Conservation (phyloP, 2,888 invertebrate species). For the Synergus umbraculus region DNA sequence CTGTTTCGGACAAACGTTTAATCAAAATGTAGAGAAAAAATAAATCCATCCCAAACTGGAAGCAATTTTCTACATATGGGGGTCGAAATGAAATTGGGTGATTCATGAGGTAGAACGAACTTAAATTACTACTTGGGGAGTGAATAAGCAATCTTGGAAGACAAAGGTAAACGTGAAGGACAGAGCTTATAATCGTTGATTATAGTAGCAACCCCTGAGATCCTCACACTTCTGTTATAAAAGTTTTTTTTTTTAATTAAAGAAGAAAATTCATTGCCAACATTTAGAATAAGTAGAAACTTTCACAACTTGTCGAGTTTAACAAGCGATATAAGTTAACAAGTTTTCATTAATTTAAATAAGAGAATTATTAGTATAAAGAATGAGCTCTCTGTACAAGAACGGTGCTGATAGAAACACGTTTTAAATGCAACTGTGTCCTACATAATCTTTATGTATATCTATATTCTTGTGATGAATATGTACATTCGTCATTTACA, state of each 20-base stretch:
- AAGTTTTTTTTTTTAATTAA: not conserved
- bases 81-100: conserved; percentile 17
- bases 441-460: not conserved
- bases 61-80: conserved; percentile 17
- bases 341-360: not conserved
- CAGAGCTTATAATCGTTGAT: not conserved
- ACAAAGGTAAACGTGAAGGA: conserved; percentile 18
- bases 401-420: not conserved
- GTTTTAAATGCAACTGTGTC: not conserved
- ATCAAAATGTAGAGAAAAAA: not conserved
- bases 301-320: not conserved
- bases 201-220: not conserved
- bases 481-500: not conserved
- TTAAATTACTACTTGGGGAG: conserved; percentile 18
- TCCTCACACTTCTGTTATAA: not conserved
- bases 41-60: not conserved
- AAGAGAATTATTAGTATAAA: not conserved
- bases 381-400: not conserved
- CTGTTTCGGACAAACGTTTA: not conserved
- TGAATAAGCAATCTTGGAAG: conserved; percentile 27
- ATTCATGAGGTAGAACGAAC: conserved; percentile 29
- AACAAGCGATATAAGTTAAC: not conserved
- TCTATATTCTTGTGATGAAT: not conserved
- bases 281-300: not conserved
- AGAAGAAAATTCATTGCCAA: not conserved